A percentile compares a stretch with the other conserved stretches of the same genome.
Evolutionary conservation across 2,888 invertebrate genomes (phyloP).

Genomic region (Andrena bicolor): DNA sequence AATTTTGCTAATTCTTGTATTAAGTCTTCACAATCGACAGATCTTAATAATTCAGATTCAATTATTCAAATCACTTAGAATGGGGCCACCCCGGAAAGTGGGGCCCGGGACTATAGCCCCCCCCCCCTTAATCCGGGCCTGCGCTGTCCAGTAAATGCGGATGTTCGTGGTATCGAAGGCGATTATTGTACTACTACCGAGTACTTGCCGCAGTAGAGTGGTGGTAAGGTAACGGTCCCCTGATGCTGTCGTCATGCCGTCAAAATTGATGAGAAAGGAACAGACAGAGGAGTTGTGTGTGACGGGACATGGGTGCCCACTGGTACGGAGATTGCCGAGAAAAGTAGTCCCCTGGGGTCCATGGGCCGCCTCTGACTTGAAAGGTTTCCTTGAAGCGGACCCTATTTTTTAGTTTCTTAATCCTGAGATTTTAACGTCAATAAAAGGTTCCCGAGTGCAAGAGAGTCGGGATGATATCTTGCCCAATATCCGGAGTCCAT

Average conservation of each 20-base stretch:
- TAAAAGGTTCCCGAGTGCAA: constrained; percentile 24
- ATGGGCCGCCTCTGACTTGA: constrained; percentile 67
- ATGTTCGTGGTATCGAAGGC: constrained; percentile 56
- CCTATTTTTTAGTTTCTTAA: constrained; percentile 39
- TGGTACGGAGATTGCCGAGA: constrained; percentile 75
- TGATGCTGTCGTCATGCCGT: constrained; percentile 73
- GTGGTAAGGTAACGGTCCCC: constrained; percentile 48
- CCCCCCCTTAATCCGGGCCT: too few species aligned
- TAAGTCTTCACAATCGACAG: too few species aligned
- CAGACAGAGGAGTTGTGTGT: constrained; percentile 28
- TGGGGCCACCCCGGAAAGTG: too few species aligned
- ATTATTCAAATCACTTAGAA: too few species aligned
- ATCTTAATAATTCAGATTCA: too few species aligned
- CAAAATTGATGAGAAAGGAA: constrained; percentile 67
- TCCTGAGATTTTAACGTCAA: constrained; percentile 52
- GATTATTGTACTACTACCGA: constrained; percentile 49
- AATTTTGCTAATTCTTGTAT: too few species aligned
- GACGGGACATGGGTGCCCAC: constrained; percentile 68
- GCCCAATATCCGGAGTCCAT: too few species aligned
- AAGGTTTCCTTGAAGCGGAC: constrained; percentile 61
- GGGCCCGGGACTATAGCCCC: too few species aligned
- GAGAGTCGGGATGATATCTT: too few species aligned
- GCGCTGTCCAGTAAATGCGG: constrained; percentile 66
- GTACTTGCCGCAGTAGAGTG: constrained; percentile 51
- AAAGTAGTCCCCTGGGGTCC: constrained; percentile 58